Evolutionary conservation across 2,888 invertebrate species (phyloP).

Genomic region (Dasypogon diadema): DNA sequence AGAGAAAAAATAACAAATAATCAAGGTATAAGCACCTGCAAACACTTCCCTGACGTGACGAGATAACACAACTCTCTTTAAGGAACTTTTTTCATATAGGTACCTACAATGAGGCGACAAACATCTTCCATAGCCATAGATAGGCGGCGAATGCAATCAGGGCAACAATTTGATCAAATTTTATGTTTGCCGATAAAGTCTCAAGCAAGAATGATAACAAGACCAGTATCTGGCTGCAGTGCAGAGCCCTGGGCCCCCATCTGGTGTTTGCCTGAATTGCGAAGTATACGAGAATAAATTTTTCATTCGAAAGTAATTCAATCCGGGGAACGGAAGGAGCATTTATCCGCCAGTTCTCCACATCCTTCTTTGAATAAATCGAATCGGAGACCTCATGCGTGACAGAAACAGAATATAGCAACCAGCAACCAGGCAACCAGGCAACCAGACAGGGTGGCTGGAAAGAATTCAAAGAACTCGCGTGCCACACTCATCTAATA

Average conservation of each 20-base stretch:
- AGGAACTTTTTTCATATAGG: no score
- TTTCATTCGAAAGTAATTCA: conserved; percentile 52
- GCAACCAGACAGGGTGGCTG: conserved; percentile 10
- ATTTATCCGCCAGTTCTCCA: not conserved
- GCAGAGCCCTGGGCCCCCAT: no score
- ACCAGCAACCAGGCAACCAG: no score
- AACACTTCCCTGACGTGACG: not conserved
- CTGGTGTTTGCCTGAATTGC: no score
- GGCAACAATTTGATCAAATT: no score
- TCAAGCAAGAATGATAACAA: no score
- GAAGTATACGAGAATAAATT: conserved; percentile 29
- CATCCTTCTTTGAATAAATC: conserved; percentile 34
- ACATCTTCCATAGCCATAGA: no score
- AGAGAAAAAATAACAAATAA: not conserved
- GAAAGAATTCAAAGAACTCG: conserved; percentile 40
- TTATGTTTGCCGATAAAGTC: no score
- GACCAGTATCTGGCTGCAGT: no score
- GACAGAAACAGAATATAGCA: conserved; percentile 8
- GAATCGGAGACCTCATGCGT: conserved; percentile 25
- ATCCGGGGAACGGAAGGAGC: conserved; percentile 42
- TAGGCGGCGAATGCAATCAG: no score
- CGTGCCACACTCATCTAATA: conserved; percentile 21
- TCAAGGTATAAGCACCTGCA: not conserved
- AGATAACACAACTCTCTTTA: not conserved
- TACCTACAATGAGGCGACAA: no score